phyloP scores from a whole-genome alignment of 1,140 invertebrate species.

The Oreohelix idahoensis region DNA sequence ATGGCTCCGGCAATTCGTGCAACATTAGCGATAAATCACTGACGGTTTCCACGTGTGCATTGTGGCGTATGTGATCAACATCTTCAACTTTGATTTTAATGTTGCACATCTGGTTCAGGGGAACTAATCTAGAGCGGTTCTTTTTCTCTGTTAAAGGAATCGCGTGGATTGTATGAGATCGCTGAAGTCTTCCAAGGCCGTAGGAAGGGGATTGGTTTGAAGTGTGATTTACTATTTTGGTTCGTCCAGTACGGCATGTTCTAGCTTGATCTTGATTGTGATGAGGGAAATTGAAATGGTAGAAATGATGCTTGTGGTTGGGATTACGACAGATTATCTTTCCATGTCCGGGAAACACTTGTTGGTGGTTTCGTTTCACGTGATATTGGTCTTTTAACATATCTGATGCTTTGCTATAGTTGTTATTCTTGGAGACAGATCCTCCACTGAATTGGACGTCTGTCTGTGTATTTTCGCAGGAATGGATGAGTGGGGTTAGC shows the following conservation, averaged over 20 bases:
- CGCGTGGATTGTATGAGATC: constrained; percentile 15
- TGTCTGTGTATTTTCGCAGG: neutral
- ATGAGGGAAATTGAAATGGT: neutral
- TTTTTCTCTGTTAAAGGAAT: neutral
- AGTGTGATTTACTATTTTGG: neutral
- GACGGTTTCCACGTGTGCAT: no score
- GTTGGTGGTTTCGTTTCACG: neutral
- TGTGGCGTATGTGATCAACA: no score
- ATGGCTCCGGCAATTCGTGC: neutral
- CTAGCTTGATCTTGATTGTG: neutral
- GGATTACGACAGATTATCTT: constrained; percentile 25
- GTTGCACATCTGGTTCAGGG: neutral
- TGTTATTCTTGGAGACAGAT: neutral
- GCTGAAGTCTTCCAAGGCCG: neutral
- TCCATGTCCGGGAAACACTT: neutral
- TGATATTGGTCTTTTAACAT: neutral
- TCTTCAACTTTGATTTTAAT: neutral
- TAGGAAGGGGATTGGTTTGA: neutral
- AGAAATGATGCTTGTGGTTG: neutral
- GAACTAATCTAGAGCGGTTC: neutral
- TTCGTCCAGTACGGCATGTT: neutral
- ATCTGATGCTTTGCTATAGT: neutral
- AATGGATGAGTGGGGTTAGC: neutral
- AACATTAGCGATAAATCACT: neutral
- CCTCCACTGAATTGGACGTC: neutral